Evolutionary conservation across 2,888 invertebrate species (phyloP), one percentile per base, ranked within the genome.

Genomic region (Salticus scenicus): DNA sequence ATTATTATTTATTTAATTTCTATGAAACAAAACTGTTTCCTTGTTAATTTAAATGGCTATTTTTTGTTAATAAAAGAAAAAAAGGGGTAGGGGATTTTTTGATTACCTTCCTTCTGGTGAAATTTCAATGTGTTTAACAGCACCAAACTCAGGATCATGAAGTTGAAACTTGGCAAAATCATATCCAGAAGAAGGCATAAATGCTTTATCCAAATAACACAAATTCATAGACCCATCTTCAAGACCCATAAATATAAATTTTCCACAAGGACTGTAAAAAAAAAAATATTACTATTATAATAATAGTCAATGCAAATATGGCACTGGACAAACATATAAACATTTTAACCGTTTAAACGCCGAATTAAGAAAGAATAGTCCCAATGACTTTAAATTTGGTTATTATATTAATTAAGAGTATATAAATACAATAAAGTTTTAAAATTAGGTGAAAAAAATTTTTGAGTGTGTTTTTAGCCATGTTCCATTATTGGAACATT

Each of bases 61-160:
- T n/a, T n/a, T n/a, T n/a, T n/a, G n/a, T 42, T 27, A 28, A 71
- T 14, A 42, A 30, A 28, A 41, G 24, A 14, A 12, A 14, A 41
- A 41, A 70, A 70, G 0, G 20, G n/a, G n/a, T n/a, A n/a, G n/a
- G n/a, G n/a, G n/a, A n/a, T n/a, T n/a, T n/a, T n/a, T n/a, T 14
- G 17, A 5, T 51, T 84, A 84, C 83, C 83, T 84, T 64, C 83
- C 83, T 72, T 84, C 83, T 28, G 37, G 10, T 5, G 83, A 77
- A 42, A 77, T 30, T 27, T 42, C 57, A 57, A 73, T 14, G 27
- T 31, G 17, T 31, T 80, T 74, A n/a, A 69, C 20, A 20, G 30
- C 17, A 27, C 69, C 73, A 14, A 51, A 24, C 4, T 80, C 57
- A 51, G 66, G 7, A 57, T 57, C 67, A 47, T 77, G 71, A 69